These are phyloP conservation scores for Imbricaverruca yamaguchii DNA, from an alignment of 2,888 invertebrate genomes.

Conservation along the genomic window DNA sequence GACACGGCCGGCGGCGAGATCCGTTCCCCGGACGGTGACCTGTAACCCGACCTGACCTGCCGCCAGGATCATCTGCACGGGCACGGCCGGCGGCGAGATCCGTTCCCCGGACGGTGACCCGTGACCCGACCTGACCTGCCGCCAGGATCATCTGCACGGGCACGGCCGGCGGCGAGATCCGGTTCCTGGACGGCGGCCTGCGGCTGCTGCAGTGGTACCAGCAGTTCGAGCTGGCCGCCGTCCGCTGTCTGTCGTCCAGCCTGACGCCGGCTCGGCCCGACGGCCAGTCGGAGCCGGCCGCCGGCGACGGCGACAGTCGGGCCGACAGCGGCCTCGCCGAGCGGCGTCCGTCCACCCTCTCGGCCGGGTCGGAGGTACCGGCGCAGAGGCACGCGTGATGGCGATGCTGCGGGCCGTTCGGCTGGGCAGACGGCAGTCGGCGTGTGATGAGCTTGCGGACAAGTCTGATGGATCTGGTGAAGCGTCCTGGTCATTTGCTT, in stretches of 20 bases:
- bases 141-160: constrained; percentile 51
- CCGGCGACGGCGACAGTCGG: background rate
- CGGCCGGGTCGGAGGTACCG: too few species aligned
- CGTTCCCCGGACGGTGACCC: too few species aligned
- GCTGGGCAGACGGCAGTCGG: too few species aligned
- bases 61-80: too few species aligned
- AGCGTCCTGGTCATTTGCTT: too few species aligned
- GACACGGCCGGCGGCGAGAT: too few species aligned
- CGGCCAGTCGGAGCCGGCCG: background rate
- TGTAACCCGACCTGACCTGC: background rate
- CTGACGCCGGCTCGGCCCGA: background rate
- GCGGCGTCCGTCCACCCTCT: background rate
- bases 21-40: too few species aligned
- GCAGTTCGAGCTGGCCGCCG: constrained; percentile 41
- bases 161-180: constrained; percentile 49
- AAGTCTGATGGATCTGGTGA: too few species aligned
- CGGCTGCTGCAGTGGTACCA: constrained; percentile 53
- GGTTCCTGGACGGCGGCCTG: constrained; percentile 53
- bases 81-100: too few species aligned
- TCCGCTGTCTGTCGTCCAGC: background rate
- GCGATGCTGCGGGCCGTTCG: too few species aligned
- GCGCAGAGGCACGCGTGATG: too few species aligned
- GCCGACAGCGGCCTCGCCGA: background rate
- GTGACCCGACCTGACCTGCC: background rate
- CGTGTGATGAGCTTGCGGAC: too few species aligned